A percentile compares a stretch with the other conserved stretches of the same genome.
These are phyloP conservation scores for Tenualosa ilisha DNA, from an alignment of 2,797 vertebrate genomes.

Conservation along the genomic window DNA sequence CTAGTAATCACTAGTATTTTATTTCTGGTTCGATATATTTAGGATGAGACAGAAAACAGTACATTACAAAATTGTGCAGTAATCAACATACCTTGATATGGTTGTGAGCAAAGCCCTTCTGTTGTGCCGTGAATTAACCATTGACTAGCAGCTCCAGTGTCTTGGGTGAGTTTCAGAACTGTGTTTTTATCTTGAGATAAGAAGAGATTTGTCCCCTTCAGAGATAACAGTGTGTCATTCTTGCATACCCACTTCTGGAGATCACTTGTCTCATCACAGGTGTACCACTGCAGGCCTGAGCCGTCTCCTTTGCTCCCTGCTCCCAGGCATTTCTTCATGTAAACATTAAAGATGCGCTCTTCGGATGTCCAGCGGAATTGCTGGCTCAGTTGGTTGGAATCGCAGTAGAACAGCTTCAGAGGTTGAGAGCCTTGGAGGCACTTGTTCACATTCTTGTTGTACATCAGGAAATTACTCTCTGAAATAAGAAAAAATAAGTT, in stretches of 20 bases:
- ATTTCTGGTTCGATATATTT: too few species aligned
- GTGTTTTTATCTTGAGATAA: constrained; percentile 80
- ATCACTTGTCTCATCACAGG: constrained; percentile 76
- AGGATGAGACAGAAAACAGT: too few species aligned
- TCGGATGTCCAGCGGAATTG: constrained; percentile 87
- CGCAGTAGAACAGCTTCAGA: constrained; percentile 62
- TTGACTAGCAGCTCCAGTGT: constrained; percentile 76
- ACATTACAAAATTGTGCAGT: neutral
- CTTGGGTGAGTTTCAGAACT: constrained; percentile 77
- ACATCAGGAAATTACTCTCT: constrained; percentile 73
- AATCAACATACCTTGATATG: constrained; percentile 83
- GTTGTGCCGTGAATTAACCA: constrained; percentile 81
- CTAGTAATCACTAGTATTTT: too few species aligned
- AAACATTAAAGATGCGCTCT: constrained; percentile 75
- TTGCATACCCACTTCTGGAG: constrained; percentile 92
- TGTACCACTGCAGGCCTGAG: constrained; percentile 75
- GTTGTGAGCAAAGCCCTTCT: constrained; percentile 82
- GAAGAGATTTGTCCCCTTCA: constrained; percentile 77
- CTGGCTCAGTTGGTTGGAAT: constrained; percentile 64
- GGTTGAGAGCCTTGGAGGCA: constrained; percentile 67
- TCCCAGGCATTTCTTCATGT: constrained; percentile 81
- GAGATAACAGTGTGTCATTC: constrained; percentile 81
- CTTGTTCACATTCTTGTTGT: constrained; percentile 75
- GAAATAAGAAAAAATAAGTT: neutral
- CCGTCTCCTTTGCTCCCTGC: constrained; percentile 76